Evolutionary conservation across 2,113 vertebrate genomes (phyloP).

Genomic region (Oriolus oriolus): DNA sequence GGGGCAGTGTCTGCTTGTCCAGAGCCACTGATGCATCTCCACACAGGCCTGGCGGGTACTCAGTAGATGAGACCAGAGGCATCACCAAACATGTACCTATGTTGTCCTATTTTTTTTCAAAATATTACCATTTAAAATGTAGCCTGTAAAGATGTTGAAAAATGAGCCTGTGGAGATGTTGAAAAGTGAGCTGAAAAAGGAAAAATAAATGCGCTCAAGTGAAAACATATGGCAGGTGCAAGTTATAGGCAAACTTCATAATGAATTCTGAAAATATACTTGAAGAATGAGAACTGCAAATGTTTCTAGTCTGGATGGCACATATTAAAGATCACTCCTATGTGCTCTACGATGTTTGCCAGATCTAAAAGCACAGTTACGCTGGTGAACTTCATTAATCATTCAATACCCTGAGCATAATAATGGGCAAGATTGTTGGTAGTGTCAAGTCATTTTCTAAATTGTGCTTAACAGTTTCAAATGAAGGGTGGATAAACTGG

Average conservation of each 20-base stretch:
- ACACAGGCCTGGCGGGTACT: not conserved
- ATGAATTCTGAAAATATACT: not conserved
- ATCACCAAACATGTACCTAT: fast-evolving
- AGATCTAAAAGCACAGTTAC: not conserved
- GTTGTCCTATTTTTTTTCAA: not conserved
- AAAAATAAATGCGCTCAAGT: not conserved
- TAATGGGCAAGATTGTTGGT: not conserved
- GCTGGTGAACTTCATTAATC: constrained; percentile 1
- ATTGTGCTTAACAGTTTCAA: not conserved
- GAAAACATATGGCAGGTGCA: constrained; percentile 29
- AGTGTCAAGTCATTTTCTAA: not conserved
- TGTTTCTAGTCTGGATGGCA: not conserved
- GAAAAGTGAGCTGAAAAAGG: not conserved
- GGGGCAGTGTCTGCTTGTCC: not conserved
- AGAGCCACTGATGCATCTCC: not conserved
- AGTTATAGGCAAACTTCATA: not conserved
- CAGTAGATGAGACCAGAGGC: not conserved
- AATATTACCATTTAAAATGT: not conserved
- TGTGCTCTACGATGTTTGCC: not conserved
- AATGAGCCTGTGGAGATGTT: not conserved
- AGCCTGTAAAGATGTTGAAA: not conserved
- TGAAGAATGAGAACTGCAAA: constrained; percentile 4
- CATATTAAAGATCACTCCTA: not conserved
- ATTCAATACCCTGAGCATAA: not conserved
- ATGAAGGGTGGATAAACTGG: not conserved